A percentile compares a stretch with the other conserved stretches of the same genome.
These are phyloP conservation scores for Cynopterus brachyotis DNA, from an alignment of 2,113 vertebrate genomes.

Conservation along the genomic window DNA sequence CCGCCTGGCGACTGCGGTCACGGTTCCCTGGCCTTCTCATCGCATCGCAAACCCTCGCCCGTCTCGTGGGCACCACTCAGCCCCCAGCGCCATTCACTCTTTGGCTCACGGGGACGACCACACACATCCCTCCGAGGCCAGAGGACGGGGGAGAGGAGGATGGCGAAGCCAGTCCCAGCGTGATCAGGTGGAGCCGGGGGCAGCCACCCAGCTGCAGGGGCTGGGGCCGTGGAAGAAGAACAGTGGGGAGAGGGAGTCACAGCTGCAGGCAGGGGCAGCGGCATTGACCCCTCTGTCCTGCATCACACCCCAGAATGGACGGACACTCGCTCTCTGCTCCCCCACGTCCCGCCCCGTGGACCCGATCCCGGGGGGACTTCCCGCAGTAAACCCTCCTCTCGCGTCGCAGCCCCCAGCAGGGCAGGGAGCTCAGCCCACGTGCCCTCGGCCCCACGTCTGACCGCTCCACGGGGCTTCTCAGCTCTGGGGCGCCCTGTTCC, in stretches of 20 bases:
- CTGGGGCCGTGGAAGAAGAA: not conserved
- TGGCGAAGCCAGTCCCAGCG: not conserved
- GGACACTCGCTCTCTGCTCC: not conserved
- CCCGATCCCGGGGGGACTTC: accelerated
- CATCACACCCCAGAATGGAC: accelerated
- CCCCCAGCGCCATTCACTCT: not conserved
- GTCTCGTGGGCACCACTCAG: not conserved
- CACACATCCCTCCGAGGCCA: not conserved
- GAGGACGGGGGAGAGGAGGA: not conserved
- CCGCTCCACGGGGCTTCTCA: not conserved
- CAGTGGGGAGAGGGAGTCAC: not conserved
- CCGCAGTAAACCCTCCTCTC: not conserved
- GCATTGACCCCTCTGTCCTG: accelerated
- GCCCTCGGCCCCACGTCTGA: not conserved
- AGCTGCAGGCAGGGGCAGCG: no score
- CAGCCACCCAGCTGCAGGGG: not conserved
- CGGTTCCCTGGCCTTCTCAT: not conserved
- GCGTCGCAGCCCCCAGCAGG: not conserved
- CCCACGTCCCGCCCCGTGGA: accelerated
- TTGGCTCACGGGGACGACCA: not conserved
- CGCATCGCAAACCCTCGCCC: not conserved
- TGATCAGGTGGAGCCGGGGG: accelerated
- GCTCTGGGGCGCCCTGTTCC: not conserved
- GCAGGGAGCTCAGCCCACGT: not conserved
- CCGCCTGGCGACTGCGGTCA: not conserved